Evolutionary conservation across 2,113 vertebrate genomes (phyloP).

Genomic region (Neolamprologus ventralis): DNA sequence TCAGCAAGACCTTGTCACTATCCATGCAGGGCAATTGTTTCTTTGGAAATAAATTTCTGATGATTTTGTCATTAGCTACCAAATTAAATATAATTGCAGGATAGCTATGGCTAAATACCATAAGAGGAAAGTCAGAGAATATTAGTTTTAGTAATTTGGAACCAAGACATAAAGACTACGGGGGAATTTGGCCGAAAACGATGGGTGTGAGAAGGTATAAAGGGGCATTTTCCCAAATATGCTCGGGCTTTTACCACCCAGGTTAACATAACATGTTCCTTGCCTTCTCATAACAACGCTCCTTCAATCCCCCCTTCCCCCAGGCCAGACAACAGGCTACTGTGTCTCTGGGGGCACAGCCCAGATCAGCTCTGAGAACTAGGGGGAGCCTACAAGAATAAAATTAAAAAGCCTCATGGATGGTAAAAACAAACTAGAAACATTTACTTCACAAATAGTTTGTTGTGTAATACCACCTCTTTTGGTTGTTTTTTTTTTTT

Average conservation of each 20-base stretch:
- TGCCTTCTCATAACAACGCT: conserved; percentile 50
- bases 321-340: conserved; percentile 61
- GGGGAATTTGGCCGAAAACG: not conserved
- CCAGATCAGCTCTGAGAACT: conserved; percentile 4
- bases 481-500: rapidly evolving
- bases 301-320: not conserved
- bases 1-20: not conserved
- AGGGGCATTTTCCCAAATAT: conserved; percentile 57
- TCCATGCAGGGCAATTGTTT: not conserved
- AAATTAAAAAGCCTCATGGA: no score
- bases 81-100: not conserved
- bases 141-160: not conserved
- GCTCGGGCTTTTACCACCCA: conserved; percentile 59
- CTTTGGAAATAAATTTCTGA: not conserved
- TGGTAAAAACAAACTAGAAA: not conserved
- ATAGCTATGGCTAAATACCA: not conserved
- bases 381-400: not conserved
- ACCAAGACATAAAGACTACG: not conserved
- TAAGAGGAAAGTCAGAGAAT: not conserved
- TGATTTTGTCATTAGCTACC: not conserved
- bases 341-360: conserved; percentile 51
- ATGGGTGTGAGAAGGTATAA: conserved; percentile 33
- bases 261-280: conserved; percentile 65
- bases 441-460: not conserved
- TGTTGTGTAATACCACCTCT: not conserved